Percentiles rank a stretch among this genome's conserved stretches.
Conservation (phyloP, 64 coral and sea anemone species). For the Pocillopora verrucosa region DNA sequence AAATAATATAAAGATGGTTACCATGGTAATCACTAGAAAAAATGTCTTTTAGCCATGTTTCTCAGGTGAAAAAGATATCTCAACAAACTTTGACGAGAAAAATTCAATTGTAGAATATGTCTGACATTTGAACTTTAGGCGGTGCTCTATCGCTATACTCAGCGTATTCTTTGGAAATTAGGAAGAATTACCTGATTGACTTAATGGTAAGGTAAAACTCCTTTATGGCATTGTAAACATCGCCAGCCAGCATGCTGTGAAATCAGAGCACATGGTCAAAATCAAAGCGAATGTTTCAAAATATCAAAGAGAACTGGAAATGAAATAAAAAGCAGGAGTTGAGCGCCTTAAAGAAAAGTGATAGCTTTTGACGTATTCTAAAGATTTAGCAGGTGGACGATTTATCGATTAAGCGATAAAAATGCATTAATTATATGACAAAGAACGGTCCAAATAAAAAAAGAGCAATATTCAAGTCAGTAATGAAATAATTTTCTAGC, state of each 20-base stretch:
- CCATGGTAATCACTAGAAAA: no score
- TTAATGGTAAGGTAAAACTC: constrained; percentile 57
- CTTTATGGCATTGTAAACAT: constrained; percentile 29
- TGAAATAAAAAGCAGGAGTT: not conserved
- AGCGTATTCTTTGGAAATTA: not conserved
- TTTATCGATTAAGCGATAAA: no score
- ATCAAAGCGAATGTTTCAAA: not conserved
- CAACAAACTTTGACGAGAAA: no score
- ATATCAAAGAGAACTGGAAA: not conserved
- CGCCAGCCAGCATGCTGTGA: constrained; percentile 42
- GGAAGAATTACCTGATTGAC: constrained; percentile 41
- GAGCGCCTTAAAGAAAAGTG: no score
- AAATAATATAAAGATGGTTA: no score
- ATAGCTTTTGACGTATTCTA: no score
- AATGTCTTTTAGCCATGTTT: no score
- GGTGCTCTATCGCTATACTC: not conserved
- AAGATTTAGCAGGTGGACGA: no score
- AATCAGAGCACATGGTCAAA: not conserved
- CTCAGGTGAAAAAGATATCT: no score
- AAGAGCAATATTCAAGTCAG: no score
- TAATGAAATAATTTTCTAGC: not conserved
- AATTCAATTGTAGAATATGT: no score
- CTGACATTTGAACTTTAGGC: not conserved
- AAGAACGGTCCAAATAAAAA: not conserved
- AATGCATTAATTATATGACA: not conserved